Conservation (phyloP, 2,888 invertebrate species). For the Cosmia pyralina region DNA sequence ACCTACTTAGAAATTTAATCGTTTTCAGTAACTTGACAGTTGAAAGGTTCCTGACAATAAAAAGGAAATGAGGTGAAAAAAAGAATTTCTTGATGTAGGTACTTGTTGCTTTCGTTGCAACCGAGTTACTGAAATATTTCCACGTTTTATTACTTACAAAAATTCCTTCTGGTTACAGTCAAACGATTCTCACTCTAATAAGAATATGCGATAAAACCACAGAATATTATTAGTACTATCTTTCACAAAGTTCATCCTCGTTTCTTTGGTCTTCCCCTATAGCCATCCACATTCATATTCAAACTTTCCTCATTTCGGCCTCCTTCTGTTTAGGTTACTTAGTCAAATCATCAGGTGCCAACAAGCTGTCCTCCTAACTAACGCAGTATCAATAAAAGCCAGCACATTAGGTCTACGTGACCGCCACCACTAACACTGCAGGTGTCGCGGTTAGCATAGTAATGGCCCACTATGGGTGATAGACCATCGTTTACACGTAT, state of each 20-base stretch:
- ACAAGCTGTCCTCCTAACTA: background rate
- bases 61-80: no score
- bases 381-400: slow-evolving; percentile 18
- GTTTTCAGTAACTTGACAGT: no score
- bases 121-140: background rate
- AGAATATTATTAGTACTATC: no score
- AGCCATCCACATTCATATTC: no score
- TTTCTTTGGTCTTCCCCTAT: no score
- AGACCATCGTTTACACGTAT: slow-evolving; percentile 26
- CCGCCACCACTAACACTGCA: background rate
- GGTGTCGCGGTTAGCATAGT: slow-evolving; percentile 42
- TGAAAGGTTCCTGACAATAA: no score
- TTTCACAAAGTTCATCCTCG: no score
- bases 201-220: background rate
- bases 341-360: background rate
- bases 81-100: no score
- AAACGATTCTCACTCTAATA: background rate
- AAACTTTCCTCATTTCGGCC: no score
- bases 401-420: slow-evolving; percentile 39
- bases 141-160: background rate
- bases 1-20: no score
- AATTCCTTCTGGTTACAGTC: background rate
- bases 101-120: slow-evolving; percentile 10
- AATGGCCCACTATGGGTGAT: slow-evolving; percentile 25
- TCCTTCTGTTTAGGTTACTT: no score